Base-by-base conservation (phyloP, 1,140 invertebrate genomes). In the Onthophagus taurus region DNA sequence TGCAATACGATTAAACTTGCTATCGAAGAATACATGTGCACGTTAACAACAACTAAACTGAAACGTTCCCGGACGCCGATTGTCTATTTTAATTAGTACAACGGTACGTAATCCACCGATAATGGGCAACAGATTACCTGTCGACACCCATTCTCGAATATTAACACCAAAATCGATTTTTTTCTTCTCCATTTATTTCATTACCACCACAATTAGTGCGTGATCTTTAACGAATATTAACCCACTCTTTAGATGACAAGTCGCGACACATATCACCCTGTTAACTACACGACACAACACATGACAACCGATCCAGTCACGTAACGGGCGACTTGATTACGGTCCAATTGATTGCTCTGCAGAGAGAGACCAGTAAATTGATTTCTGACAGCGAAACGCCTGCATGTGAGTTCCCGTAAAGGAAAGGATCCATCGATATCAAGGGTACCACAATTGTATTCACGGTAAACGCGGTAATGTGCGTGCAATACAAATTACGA, bases 171-270 rank as follows among this genome's bases (percentile, higher is more conserved):
- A n/a, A n/a, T n/a, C n/a, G n/a, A n/a, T n/a, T n/a, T n/a, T n/a
- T n/a, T n/a, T n/a, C n/a, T n/a, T 37, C n/a, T 37, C 20, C 20
- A 37, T 37, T 37, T 12, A 34, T 13, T 34, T 34, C 16, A 3
- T 5, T 34, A 34, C 16, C 11, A 34, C 19, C 14, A 1, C 11
- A 34, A 34, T 14, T 34, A 14, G 2, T 14, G 33, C 33, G 33
- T 4, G 14, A 13, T 6, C 11, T 34, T 34, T 14, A 4, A 12
- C 4, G 6, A 9, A 34, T 14, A 17, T 18, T 13, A 12, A 34
- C 6, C 14, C 12, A 26, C n/a, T 26, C n/a, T 7, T 26, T 26
- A 7, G n/a, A 26, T 26, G 24, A n/a, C n/a, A n/a, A n/a, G n/a
- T n/a, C n/a, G n/a, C n/a, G n/a, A n/a, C n/a, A n/a, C n/a, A n/a